Evolutionary conservation across 2,888 invertebrate species (phyloP).

Genomic region (Camptogramma bilineatum): DNA sequence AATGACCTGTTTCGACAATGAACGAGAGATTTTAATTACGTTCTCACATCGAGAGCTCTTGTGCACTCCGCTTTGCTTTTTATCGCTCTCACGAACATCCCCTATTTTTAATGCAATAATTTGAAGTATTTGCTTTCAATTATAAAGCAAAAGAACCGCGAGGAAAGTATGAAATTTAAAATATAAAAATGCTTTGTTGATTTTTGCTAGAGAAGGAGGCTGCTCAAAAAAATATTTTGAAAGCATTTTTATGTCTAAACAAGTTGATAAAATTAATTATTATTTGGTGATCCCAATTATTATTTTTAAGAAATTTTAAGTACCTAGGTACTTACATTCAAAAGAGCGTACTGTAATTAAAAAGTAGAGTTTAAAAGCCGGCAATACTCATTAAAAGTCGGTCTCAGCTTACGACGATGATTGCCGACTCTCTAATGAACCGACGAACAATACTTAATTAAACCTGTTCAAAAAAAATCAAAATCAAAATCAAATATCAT

Average conservation of each 20-base stretch:
- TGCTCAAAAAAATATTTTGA: no score
- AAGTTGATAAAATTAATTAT: no score
- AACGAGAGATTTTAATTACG: conserved; percentile 54
- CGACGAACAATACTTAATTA: conserved; percentile 26
- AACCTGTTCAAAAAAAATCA: no score
- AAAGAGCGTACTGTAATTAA: conserved; percentile 11
- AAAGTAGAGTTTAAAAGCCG: conserved; percentile 1
- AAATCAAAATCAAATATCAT: no score
- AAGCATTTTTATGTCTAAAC: no score
- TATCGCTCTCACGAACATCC: conserved; percentile 39
- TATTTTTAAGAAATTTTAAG: no score
- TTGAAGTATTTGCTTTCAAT: conserved; percentile 41
- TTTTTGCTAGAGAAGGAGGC: conserved; percentile 4
- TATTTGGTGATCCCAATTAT: no score
- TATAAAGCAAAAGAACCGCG: conserved; percentile 12
- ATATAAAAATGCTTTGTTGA: conserved; percentile 2
- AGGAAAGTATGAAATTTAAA: not conserved
- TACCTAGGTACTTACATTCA: not conserved
- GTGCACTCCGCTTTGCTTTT: conserved; percentile 24
- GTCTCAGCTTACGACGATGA: conserved; percentile 4
- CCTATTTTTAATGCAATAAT: conserved; percentile 32
- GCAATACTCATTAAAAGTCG: conserved; percentile 12
- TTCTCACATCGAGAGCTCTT: conserved; percentile 42
- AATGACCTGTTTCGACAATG: conserved; percentile 56
- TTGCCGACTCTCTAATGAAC: conserved; percentile 27